Evolutionary conservation across 2,888 invertebrate genomes (phyloP), one percentile per base, ranked within the genome.

Genomic region (Elmis aenea): DNA sequence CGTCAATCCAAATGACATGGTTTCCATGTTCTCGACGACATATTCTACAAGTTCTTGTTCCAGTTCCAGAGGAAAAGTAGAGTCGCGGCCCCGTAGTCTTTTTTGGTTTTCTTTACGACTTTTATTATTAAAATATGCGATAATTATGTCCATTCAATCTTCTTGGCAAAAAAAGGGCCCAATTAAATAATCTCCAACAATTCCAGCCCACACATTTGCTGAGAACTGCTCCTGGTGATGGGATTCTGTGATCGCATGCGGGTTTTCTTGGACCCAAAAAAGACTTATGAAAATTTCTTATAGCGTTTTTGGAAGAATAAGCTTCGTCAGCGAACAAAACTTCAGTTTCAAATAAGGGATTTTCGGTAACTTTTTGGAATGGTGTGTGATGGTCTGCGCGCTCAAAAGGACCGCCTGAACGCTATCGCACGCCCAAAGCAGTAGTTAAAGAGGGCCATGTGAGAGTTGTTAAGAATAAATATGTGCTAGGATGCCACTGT

Each of bases 241-340:
- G n/a, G 3, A 33, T 32, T 48, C 40, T 39, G 33, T 29, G 15
- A 43, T 41, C 16, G 38, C 39, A 35, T 39, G 45, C 9, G 38
- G 39, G 30, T 45, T 46, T 6, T 43, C 26, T 27, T 38, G 33
- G 14, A 33, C 37, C 42, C 45, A 46, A 27, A 43, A 33, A 30
- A 42, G 47, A 26, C 40, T 45, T 50, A 21, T 45, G 41, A 21
- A 38, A 28, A 34, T 46, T 48, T 13, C 29, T 26, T n/a, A 50
- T 46, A 10, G 41, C 37, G 13, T 34, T 34, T 15, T 40, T 37
- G 8, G 37, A 45, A 24, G 37, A 51, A 42, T 23, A 32, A n/a
- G 38, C 36, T 22, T 48, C 41, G 23, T 32, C 31, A 2, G 35
- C 31, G 13, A 38, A 27, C 15, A 38, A 33, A 16, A 42, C 23